Conservation (phyloP, 2,797 vertebrate genomes). For the Heteromormyrus szaboi region DNA sequence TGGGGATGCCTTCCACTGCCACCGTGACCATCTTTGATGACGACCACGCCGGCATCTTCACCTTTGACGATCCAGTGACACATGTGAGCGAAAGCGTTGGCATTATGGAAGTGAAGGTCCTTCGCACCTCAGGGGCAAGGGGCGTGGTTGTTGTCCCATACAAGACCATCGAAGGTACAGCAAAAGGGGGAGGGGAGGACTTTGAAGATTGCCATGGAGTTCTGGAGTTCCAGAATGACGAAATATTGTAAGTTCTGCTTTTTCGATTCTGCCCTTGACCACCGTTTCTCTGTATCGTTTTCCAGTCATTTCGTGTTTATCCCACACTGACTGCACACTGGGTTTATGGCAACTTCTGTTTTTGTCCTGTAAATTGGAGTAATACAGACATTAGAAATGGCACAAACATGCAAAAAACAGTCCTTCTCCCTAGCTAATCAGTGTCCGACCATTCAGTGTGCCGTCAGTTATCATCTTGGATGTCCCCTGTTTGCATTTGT, state of each 20-base stretch:
- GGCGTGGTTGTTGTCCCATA: constrained; percentile 91
- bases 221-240: constrained; percentile 96
- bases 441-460: background rate
- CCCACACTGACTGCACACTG: constrained; percentile 20
- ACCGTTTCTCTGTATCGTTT: background rate
- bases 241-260: constrained; percentile 89
- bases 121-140: constrained; percentile 91
- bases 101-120: constrained; percentile 93
- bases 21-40: constrained; percentile 97
- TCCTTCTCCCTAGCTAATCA: background rate
- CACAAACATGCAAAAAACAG: background rate
- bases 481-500: background rate
- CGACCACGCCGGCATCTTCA: constrained; percentile 97
- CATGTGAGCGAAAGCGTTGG: constrained; percentile 95
- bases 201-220: constrained; percentile 89
- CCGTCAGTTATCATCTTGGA: background rate
- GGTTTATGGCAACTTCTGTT: background rate
- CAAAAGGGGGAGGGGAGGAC: constrained; percentile 88
- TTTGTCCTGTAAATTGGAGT: background rate
- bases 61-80: constrained; percentile 85
- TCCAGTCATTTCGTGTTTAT: background rate
- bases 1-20: constrained; percentile 77
- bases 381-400: background rate
- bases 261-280: background rate
- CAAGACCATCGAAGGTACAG: constrained; percentile 90